Evolutionary conservation across 2,797 vertebrate species (phyloP).

Genomic region (Erethizon dorsatum): DNA sequence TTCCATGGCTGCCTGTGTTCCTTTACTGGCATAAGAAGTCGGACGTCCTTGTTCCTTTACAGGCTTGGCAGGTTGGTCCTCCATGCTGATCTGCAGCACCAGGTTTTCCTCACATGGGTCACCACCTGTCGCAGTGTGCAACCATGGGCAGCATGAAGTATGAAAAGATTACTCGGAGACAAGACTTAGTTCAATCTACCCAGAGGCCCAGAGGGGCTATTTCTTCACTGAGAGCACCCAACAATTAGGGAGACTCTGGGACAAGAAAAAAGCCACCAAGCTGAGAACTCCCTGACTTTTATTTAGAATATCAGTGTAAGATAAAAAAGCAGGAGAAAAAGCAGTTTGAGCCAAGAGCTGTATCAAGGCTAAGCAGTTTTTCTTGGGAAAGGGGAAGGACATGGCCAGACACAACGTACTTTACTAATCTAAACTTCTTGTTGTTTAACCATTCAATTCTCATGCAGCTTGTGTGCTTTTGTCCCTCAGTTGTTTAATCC

Average conservation of each 20-base stretch:
- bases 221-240: not conserved
- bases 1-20: not conserved
- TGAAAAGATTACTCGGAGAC: no score
- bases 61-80: not conserved
- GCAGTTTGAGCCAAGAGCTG: not conserved
- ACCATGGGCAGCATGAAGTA: no score
- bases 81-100: not conserved
- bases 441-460: not conserved
- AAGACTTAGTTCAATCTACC: no score
- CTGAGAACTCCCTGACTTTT: not conserved
- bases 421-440: not conserved
- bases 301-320: not conserved
- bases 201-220: not conserved
- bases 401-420: not conserved
- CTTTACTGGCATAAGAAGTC: not conserved
- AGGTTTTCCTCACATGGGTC: no score
- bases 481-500: not conserved
- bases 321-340: not conserved
- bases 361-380: not conserved
- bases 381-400: not conserved
- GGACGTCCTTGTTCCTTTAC: not conserved
- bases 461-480: not conserved
- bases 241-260: not conserved
- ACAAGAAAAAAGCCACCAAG: not conserved
- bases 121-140: no score